Evolutionary conservation across 2,797 vertebrate genomes (phyloP), one percentile per base, ranked within the genome.

Genomic region (Malurus splendens): DNA sequence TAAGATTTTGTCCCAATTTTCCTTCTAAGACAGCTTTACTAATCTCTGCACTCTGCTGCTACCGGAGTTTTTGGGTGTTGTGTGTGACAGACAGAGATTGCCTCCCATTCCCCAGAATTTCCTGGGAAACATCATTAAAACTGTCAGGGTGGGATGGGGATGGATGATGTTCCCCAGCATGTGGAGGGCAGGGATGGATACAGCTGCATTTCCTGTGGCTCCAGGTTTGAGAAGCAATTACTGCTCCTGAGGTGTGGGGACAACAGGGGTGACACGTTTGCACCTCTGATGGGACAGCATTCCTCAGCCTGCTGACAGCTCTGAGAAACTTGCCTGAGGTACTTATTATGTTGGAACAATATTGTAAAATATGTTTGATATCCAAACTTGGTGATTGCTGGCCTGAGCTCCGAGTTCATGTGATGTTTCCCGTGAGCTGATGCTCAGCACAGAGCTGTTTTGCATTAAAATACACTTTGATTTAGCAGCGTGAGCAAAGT

Each of bases 271-370:
- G 76, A 71, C 7, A 8, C 65, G 67, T 62, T 74, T 57, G 51
- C 64, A 86, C 79, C 62, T 89, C 73, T 89, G 83, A 32, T 64
- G 57, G 70, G 70, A 81, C 74, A 36, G 45, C 0, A 41, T 64
- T 83, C 70, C 84, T 90, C 12, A 89, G 76, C 32, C 71, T 82
- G 51, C 51, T 89, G 77, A 39, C 82, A 90, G 76, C 64, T 82
- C 64, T 67, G 39, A 83, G 79, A 83, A 90, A 78, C 28, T 87
- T 90, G 67, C 66, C 82, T 78, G 80, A 90, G 70, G 76, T 90
- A 68, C 75, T 93, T 90, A 83, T 90, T 64, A 48, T 91, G 77
- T 87, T 95, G 89, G 73, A 95, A 76, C 77, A 90, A 67, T 82
- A 93, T 56, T 89, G 65, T 89, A 90, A 90, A 86, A 79, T 45